Evolutionary conservation across 2,888 invertebrate species (phyloP).

Genomic region (Agriotes lineatus): DNA sequence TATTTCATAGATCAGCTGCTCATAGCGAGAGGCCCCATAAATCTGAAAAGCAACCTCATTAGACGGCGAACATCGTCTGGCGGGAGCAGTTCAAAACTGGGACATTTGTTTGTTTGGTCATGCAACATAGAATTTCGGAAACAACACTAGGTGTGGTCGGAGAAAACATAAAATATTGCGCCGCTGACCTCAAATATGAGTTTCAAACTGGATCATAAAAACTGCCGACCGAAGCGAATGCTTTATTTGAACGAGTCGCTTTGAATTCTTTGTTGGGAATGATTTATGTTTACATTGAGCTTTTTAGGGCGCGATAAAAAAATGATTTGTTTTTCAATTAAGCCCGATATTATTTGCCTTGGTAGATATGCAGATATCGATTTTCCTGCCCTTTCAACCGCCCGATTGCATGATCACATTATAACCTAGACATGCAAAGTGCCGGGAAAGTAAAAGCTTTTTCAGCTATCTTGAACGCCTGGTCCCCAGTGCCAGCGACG

Average conservation of each 20-base stretch:
- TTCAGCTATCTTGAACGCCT: no score
- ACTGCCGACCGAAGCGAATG: conserved; percentile 27
- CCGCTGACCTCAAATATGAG: conserved; percentile 27
- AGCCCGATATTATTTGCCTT: not conserved
- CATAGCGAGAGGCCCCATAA: no score
- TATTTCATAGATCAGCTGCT: no score
- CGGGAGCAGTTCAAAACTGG: no score
- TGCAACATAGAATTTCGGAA: conserved; percentile 3
- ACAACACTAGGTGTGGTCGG: conserved; percentile 25
- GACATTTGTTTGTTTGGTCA: not conserved
- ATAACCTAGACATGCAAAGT: no score
- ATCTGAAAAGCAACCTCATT: no score
- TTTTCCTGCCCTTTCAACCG: no score
- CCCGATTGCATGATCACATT: no score
- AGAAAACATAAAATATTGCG: conserved; percentile 26
- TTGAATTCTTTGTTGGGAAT: conserved; percentile 32
- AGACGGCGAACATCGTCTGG: no score
- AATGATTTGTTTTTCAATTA: conserved; percentile 15
- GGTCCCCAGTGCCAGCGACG: no score
- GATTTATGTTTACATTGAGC: conserved; percentile 27
- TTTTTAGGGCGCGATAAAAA: conserved; percentile 9
- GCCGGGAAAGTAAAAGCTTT: no score
- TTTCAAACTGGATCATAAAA: conserved; percentile 30
- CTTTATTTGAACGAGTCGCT: conserved; percentile 29
- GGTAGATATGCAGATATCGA: no score